These are phyloP conservation scores for Carcharodon carcharias DNA, from an alignment of 2,797 vertebrate species.

Conservation along the genomic window DNA sequence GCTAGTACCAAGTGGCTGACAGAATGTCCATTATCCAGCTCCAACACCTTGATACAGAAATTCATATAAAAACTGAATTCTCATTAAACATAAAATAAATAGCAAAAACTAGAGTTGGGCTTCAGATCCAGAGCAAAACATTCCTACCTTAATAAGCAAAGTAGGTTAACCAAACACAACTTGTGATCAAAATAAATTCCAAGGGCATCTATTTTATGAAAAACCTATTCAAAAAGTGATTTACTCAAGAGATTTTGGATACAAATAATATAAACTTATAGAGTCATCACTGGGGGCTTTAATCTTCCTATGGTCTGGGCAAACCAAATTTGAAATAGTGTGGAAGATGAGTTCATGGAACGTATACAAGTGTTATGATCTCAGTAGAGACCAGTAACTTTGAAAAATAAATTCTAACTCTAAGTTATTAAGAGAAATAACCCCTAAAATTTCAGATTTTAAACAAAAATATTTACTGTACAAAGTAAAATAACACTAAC, in stretches of 20 bases:
- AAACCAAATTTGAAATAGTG: no score
- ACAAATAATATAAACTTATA: not conserved
- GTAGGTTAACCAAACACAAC: not conserved
- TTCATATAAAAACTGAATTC: not conserved
- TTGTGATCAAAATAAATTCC: not conserved
- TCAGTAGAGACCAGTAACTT: no score
- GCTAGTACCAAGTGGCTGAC: not conserved
- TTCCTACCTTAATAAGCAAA: not conserved
- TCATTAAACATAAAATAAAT: not conserved
- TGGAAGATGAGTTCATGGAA: no score
- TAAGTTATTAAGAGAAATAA: no score
- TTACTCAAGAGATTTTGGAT: not conserved
- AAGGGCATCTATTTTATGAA: no score
- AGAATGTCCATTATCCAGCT: not conserved
- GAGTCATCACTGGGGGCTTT: not conserved
- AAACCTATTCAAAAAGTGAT: not conserved
- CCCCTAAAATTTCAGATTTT: no score
- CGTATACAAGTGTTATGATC: no score
- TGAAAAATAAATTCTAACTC: no score
- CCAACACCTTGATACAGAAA: not conserved
- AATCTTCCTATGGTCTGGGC: no score
- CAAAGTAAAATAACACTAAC: no score
- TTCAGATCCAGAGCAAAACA: not conserved
- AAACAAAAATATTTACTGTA: no score
- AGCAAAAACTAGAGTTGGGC: not conserved